phyloP scores from a whole-genome alignment of 1,140 invertebrate genomes.

The Zophobas atratus region DNA sequence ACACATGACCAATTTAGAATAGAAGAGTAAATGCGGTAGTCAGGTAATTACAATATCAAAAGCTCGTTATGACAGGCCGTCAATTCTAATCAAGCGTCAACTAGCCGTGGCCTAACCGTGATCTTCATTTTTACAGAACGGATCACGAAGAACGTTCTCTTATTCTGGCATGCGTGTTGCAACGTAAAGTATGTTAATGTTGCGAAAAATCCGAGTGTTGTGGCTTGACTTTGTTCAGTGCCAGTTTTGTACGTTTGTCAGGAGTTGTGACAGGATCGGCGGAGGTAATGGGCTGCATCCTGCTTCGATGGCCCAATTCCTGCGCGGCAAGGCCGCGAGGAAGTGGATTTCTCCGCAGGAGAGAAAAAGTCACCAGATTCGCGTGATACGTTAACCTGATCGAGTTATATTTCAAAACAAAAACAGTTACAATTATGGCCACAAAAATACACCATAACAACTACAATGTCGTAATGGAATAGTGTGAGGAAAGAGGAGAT shows the following conservation, averaged over 20 bases:
- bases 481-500: too few species aligned
- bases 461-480: too few species aligned
- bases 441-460: too few species aligned
- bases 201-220: constrained; percentile 32
- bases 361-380: too few species aligned
- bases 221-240: constrained; percentile 45
- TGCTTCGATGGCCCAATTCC: too few species aligned
- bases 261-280: too few species aligned
- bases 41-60: constrained; percentile 58
- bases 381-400: too few species aligned
- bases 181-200: constrained; percentile 48
- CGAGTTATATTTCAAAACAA: too few species aligned
- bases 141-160: constrained; percentile 55
- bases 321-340: too few species aligned
- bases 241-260: neutral
- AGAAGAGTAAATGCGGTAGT: constrained; percentile 52
- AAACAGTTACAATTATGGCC: too few species aligned
- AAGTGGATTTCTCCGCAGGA: too few species aligned
- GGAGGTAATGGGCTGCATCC: too few species aligned
- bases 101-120: constrained; percentile 51
- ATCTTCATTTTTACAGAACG: constrained; percentile 52
- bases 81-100: constrained; percentile 54
- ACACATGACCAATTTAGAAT: constrained; percentile 47
- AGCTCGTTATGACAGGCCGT: constrained; percentile 54
- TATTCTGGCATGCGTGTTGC: constrained; percentile 52